Evolutionary conservation across 2,888 invertebrate genomes (phyloP), one percentile per base, ranked within the genome.

Genomic region (Dasysyrphus tricinctus): DNA sequence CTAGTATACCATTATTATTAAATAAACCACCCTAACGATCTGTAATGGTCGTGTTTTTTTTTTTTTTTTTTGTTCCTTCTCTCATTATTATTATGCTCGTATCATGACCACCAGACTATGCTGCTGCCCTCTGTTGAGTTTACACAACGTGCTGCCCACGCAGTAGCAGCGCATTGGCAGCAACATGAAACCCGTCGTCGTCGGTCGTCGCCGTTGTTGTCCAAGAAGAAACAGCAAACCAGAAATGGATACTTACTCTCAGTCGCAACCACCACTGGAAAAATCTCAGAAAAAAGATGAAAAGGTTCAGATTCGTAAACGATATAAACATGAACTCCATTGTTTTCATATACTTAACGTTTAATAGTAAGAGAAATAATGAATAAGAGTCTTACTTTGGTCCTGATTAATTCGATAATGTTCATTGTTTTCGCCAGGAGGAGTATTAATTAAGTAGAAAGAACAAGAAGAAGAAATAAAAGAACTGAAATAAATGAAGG

Each of bases 21-120:
- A 86, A 86, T 82, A 82, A 78, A 86, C 82, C 82, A 82, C 82
- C 82, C 86, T 72, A 82, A 82, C 86, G 59, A 86, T 85, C 81
- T 57, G 77, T 85, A 81, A 85, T 85, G 74, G 73, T 69, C 57
- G 29, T 12, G 47, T 59, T 47, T 65, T 14, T 67, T 77, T 47
- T 65, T 14, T 67, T 77, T 42, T 57, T 47, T 67, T 47, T 3
- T 44, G n/a, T 69, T 61, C 14, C 12, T n/a, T 77, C 69, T 77
- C 69, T 85, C 73, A 70, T 85, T 69, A 85, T 78, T 85, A 74
- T 85, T 85, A 80, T 80, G 80, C 76, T 85, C 80, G 54, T 80
- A 84, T 84, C 84, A 85, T 81, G 75, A 67, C 77, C 75, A 72
- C 34, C 63, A 63, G 63, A 83, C 59, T 79, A 79, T 80, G 75